Percentiles rank a stretch among this genome's conserved stretches.
These are phyloP conservation scores for Heteractis magnifica DNA, from an alignment of 92 coral and sea anemone species.

Conservation along the genomic window DNA sequence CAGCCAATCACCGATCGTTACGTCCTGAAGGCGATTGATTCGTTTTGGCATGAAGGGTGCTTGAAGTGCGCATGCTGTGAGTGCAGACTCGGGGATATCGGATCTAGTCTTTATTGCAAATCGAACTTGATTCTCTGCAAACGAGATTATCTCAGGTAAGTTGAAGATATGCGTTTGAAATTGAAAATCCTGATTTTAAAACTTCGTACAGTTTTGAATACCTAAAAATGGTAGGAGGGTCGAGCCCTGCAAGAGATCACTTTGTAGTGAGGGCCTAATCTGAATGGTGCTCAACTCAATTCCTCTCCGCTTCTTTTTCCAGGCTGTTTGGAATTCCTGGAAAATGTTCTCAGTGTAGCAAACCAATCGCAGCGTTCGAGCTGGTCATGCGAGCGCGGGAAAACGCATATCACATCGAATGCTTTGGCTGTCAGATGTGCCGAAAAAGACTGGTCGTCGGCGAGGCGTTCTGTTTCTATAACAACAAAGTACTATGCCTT, in stretches of 20 bases:
- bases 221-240: too few relatives aligned
- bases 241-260: too few relatives aligned
- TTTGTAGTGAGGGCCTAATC: too few relatives aligned
- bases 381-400: conserved; percentile 82
- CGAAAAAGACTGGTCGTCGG: conserved; percentile 85
- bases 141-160: conserved; percentile 81
- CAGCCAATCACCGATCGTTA: conserved; percentile 77
- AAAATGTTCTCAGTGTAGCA: conserved; percentile 71
- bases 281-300: background rate
- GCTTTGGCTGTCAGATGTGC: conserved; percentile 82
- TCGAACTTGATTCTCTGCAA: conserved; percentile 81
- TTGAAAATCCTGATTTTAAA: too few relatives aligned
- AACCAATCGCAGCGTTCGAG: conserved; percentile 85
- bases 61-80: conserved; percentile 82
- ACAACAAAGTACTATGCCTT: conserved; percentile 83
- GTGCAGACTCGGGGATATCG: conserved; percentile 81
- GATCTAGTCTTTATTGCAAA: conserved; percentile 73
- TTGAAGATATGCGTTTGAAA: background rate
- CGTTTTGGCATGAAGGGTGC: conserved; percentile 86
- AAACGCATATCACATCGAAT: conserved; percentile 86
- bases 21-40: conserved; percentile 73
- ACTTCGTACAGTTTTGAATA: too few relatives aligned
- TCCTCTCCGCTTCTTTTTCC: conserved; percentile 2
- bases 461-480: conserved; percentile 73
- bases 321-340: conserved; percentile 87